These are phyloP conservation scores for Artemisiospiza belli DNA, from an alignment of 2,113 vertebrate species.

Conservation along the genomic window DNA sequence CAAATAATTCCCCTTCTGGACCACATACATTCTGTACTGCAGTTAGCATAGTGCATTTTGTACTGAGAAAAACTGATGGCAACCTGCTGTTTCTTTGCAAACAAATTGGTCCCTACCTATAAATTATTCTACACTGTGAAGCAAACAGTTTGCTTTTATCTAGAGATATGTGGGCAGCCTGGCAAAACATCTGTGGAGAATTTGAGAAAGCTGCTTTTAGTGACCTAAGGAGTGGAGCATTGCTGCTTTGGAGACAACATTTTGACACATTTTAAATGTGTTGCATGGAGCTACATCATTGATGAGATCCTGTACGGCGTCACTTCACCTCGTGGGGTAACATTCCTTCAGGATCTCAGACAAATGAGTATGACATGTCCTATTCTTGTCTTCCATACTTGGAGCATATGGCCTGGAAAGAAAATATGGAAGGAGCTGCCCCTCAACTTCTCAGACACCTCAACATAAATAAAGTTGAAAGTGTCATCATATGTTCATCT, in stretches of 20 bases:
- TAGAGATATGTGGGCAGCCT: constrained; percentile 43
- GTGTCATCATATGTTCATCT: not conserved
- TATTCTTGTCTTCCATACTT: not conserved
- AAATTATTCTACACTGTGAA: constrained; percentile 73
- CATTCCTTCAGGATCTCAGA: not conserved
- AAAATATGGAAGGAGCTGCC: not conserved
- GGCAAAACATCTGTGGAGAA: constrained; percentile 43
- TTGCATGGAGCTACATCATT: not conserved
- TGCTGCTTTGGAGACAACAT: not conserved
- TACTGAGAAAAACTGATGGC: constrained; percentile 18
- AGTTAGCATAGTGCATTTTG: constrained; percentile 48
- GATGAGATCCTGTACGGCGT: not conserved
- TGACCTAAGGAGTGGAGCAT: constrained; percentile 25
- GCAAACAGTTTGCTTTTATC: constrained; percentile 60
- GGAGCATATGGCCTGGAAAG: not conserved
- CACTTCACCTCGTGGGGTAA: not conserved
- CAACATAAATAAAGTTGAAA: constrained; percentile 12
- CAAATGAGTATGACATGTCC: not conserved
- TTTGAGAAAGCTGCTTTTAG: constrained; percentile 58
- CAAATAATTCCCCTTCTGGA: constrained; percentile 6
- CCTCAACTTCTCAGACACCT: not conserved
- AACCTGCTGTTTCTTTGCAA: constrained; percentile 55
- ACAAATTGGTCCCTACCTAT: constrained; percentile 69
- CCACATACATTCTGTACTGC: not conserved
- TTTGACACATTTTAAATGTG: constrained; percentile 4